These are phyloP conservation scores for Drosophila siamana DNA, from an alignment of 2,888 invertebrate species.

Conservation along the genomic window DNA sequence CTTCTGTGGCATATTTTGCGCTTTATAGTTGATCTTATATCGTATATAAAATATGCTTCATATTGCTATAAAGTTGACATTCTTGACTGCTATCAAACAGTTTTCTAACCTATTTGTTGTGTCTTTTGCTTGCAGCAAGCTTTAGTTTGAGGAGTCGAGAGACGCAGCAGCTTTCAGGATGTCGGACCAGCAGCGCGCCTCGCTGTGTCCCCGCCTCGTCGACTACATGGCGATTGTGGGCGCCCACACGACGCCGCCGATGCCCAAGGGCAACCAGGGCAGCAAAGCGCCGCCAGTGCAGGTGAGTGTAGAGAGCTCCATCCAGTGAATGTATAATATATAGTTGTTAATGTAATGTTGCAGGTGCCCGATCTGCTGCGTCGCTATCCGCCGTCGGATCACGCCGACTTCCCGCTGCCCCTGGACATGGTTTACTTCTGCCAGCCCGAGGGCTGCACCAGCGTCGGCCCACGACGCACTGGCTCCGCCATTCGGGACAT, in stretches of 20 bases:
- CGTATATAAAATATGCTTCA: too few species aligned
- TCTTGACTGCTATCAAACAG: too few species aligned
- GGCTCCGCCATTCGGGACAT: conserved; percentile 92
- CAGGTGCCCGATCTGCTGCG: conserved; percentile 95
- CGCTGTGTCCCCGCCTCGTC: conserved; percentile 93
- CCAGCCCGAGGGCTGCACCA: conserved; percentile 99
- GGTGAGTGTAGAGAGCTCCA: conserved; percentile 86
- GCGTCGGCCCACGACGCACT: conserved; percentile 94
- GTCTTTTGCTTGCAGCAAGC: conserved; percentile 38
- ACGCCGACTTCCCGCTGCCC: conserved; percentile 98
- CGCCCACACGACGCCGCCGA: conserved; percentile 89
- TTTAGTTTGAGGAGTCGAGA: conserved; percentile 25
- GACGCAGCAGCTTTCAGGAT: conserved; percentile 56
- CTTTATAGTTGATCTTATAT: too few species aligned
- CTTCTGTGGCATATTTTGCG: too few species aligned
- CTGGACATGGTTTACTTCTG: conserved; percentile 99
- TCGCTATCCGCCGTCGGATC: conserved; percentile 97
- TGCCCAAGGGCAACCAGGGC: conserved; percentile 87
- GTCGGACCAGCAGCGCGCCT: conserved; percentile 90
- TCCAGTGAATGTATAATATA: too few species aligned
- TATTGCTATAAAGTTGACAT: too few species aligned
- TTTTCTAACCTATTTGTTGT: too few species aligned
- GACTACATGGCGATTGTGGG: conserved; percentile 99
- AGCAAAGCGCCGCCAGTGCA: conserved; percentile 90
- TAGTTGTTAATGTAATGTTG: too few species aligned